Conservation (phyloP, 2,888 invertebrate genomes). For the Caradrina clavipalpis region DNA sequence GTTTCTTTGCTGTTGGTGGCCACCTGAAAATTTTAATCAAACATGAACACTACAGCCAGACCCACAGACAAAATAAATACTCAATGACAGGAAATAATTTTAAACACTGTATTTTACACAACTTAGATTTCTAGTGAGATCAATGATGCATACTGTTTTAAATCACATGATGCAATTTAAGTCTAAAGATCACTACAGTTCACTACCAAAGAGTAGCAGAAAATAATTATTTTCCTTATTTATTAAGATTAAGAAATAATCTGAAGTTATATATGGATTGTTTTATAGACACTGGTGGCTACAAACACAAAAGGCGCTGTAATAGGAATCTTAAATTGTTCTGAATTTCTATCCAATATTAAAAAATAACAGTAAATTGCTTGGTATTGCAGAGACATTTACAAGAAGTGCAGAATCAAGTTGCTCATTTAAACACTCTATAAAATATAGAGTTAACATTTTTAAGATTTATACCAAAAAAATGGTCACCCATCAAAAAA, state of each 20-base stretch:
- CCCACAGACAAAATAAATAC: not conserved
- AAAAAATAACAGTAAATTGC: no score
- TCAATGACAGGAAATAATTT: not conserved
- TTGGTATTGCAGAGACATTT: no score
- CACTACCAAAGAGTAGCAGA: slow-evolving; percentile 7
- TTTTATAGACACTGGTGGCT: not conserved
- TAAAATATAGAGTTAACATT: no score
- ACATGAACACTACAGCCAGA: not conserved
- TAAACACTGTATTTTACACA: not conserved
- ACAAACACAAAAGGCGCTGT: not conserved
- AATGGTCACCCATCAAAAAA: not conserved
- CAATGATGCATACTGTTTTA: slow-evolving; percentile 13
- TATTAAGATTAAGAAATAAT: not conserved
- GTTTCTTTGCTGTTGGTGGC: slow-evolving; percentile 87
- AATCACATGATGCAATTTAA: slow-evolving; percentile 29
- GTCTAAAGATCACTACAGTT: slow-evolving; percentile 44
- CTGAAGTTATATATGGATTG: not conserved
- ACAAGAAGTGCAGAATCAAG: no score
- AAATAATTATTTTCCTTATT: slow-evolving; percentile 31
- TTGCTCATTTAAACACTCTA: no score
- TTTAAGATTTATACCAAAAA: no score
- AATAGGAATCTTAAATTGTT: no score
- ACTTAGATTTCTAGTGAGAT: not conserved
- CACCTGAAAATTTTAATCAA: slow-evolving; percentile 74
- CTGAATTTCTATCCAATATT: no score